Percentiles rank a stretch among this genome's conserved stretches.
Conservation (phyloP, 2,888 invertebrate species). For the Chesias legatella region DNA sequence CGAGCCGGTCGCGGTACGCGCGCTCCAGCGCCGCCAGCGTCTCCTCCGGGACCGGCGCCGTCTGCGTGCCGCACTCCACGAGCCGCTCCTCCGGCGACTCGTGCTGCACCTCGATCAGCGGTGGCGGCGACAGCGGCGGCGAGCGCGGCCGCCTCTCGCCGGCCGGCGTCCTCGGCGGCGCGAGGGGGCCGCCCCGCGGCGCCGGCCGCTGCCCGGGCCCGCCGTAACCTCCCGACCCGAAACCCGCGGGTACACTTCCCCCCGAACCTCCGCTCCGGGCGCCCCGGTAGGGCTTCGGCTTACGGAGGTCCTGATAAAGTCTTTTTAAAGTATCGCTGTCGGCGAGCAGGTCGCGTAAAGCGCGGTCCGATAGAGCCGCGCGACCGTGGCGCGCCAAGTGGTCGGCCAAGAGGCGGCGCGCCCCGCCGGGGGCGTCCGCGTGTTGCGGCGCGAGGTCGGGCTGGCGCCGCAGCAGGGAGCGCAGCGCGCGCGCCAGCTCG, state of each 20-base stretch:
- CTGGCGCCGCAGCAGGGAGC: constrained; percentile 75
- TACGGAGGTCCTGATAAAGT: constrained; percentile 86
- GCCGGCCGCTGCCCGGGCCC: constrained; percentile 54
- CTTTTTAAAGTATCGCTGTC: constrained; percentile 87
- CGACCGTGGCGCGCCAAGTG: constrained; percentile 84
- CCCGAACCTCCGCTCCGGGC: constrained; percentile 57
- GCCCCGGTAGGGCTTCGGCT: constrained; percentile 79
- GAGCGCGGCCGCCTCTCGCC: constrained; percentile 53
- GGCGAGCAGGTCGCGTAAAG: constrained; percentile 86
- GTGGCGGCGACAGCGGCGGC: constrained; percentile 81
- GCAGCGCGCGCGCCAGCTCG: constrained; percentile 83
- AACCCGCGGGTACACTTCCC: constrained; percentile 58
- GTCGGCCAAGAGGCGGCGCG: constrained; percentile 81
- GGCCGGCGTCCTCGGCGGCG: constrained; percentile 43
- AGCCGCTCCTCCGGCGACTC: constrained; percentile 79
- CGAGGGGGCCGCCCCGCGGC: constrained; percentile 48
- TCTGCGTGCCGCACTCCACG: constrained; percentile 82
- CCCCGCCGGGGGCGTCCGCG: constrained; percentile 50
- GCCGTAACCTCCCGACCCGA: constrained; percentile 47
- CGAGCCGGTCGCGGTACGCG: constrained; percentile 66
- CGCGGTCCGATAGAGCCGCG: constrained; percentile 83
- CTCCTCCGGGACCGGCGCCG: constrained; percentile 80
- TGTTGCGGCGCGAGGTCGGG: constrained; percentile 45
- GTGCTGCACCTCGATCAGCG: constrained; percentile 84
- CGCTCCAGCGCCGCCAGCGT: constrained; percentile 72